Conservation (phyloP, 2,797 vertebrate species). For the Antennarius maculatus region DNA sequence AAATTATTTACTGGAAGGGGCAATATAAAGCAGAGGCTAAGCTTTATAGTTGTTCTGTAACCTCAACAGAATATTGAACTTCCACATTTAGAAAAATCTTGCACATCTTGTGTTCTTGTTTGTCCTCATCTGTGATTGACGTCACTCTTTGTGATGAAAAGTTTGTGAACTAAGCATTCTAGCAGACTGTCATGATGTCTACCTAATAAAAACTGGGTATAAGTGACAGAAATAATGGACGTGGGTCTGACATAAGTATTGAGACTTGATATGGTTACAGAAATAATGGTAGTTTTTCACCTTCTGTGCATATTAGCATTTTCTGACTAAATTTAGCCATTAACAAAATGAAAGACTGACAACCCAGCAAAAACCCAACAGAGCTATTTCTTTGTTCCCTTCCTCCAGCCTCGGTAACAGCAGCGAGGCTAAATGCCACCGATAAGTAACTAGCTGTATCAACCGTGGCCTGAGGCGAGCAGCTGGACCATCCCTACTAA, state of each 20-base stretch:
- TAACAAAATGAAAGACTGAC: neutral
- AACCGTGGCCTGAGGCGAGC: slow-evolving; percentile 33
- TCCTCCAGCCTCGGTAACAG: slow-evolving; percentile 3
- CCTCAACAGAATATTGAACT: too few relatives aligned
- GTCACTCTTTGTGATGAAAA: neutral
- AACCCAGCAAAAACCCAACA: slow-evolving; percentile 1
- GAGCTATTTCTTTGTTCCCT: neutral
- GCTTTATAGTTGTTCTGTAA: too few relatives aligned
- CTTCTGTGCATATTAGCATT: neutral
- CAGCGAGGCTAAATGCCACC: slow-evolving; percentile 34
- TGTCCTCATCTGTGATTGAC: neutral
- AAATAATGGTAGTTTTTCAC: neutral
- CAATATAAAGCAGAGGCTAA: too few relatives aligned
- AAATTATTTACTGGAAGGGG: too few relatives aligned
- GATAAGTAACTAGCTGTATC: slow-evolving; percentile 32
- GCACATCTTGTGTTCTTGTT: too few relatives aligned
- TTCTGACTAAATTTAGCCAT: neutral
- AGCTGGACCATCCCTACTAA: slow-evolving; percentile 38
- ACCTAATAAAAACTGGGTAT: neutral
- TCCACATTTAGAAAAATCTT: too few relatives aligned
- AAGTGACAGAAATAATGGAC: neutral
- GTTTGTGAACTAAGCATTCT: too few relatives aligned
- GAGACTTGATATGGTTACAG: neutral
- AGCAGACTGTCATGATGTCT: too few relatives aligned
- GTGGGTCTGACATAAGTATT: neutral